These are phyloP conservation scores for Spilarctia lutea DNA, from an alignment of 2,888 invertebrate species.

Conservation along the genomic window DNA sequence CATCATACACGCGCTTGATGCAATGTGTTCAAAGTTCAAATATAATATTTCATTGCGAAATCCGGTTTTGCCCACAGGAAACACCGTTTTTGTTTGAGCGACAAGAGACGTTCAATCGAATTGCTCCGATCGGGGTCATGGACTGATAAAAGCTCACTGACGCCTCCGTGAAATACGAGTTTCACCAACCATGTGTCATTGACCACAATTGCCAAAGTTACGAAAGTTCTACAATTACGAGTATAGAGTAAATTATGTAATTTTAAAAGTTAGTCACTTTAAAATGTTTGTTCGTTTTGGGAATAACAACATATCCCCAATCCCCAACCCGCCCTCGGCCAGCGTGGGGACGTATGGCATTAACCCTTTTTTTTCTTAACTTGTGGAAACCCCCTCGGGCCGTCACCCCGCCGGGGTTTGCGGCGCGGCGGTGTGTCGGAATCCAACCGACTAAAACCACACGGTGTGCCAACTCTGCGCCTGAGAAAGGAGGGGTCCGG, in stretches of 20 bases:
- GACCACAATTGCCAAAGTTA: neutral
- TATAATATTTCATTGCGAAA: neutral
- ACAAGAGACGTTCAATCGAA: constrained; percentile 3
- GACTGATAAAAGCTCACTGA: constrained; percentile 1
- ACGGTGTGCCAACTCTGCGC: no score
- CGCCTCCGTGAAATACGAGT: constrained; percentile 2
- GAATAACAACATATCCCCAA: neutral
- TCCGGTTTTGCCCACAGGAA: neutral
- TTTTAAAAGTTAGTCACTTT: neutral
- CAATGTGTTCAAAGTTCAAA: neutral
- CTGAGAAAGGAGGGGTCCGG: no score
- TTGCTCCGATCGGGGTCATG: neutral
- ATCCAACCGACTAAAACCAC: no score
- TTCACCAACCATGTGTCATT: neutral
- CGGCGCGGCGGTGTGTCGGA: no score
- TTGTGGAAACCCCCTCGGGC: no score
- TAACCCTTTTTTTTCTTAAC: no score
- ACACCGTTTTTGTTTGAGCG: constrained; percentile 12
- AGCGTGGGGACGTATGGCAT: no score
- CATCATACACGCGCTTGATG: neutral
- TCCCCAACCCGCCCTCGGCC: no score
- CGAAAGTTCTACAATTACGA: neutral
- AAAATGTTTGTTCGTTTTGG: neutral
- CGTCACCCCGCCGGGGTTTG: no score
- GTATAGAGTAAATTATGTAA: neutral